Base-by-base conservation (phyloP, 2,797 vertebrate genomes). In the Myoxocephalus aenaeus region DNA sequence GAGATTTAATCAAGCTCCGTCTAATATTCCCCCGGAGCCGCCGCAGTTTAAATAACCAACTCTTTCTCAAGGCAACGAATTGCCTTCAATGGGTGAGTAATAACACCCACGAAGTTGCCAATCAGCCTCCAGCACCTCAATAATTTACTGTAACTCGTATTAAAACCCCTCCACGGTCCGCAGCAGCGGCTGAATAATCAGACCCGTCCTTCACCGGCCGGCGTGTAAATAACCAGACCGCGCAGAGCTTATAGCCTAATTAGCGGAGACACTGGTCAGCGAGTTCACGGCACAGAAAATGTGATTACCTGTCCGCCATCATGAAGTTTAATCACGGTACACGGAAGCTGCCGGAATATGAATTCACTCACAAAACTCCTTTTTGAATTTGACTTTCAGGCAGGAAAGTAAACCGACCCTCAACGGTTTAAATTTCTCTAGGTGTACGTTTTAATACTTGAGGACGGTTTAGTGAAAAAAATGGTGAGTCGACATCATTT, bases 101-200 rank as follows among this genome's bases (percentile, higher is more conserved):
- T 83, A 82, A 86, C 80, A 79, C 29, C 63, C 38, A 44, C 79
- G 83, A 81, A 57, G 85, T 86, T 69, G 50, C 79, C 73, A 25
- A 76, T 75, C 74, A 65, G 86, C 81, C 84, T 81, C 70, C 65
- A 78, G 81, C 73, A 42, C 76, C 80, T 87, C 82, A 84, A 82
- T 90, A 83, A 91, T 90, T 89, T 82, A 87, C 80, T 73, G 27
- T 69, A 83, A 84, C 75, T 85, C 77, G 73, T 77, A 77, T 81
- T 84, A 88, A 80, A 83, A 29, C 76, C 83, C 22, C 51, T 62
- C 44, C 63, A 18, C 46, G 75, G 81, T 81, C 81, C 34, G 42
- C 75, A 81, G 86, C 72, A 82, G 86, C 70, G 12, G 51, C 64
- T 59, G 56, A 82, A 89, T 87, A 86, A 85, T 87, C 83, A 82